These are phyloP conservation scores for Drosophila aff. DNA, from an alignment of 1,140 invertebrate species.

Conservation along the genomic window DNA sequence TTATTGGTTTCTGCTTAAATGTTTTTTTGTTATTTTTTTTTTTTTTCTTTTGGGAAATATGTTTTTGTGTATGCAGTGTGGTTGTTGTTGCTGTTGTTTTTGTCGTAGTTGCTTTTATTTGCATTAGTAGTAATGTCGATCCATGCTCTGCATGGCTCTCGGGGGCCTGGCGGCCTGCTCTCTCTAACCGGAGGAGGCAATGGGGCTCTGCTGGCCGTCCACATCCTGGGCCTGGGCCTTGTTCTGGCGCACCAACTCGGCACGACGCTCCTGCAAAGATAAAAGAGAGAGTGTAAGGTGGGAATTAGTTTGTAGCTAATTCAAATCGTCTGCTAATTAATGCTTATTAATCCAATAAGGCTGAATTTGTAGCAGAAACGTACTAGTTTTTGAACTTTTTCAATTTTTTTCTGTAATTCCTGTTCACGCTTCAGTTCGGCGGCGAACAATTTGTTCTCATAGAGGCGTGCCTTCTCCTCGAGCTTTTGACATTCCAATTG, in stretches of 20 bases:
- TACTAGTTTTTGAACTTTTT: constrained; percentile 92
- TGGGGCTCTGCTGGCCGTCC: constrained; percentile 71
- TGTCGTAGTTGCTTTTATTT: constrained; percentile 17
- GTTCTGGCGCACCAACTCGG: constrained; percentile 94
- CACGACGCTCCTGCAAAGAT: constrained; percentile 91
- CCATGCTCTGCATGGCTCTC: constrained; percentile 38
- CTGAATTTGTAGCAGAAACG: constrained; percentile 58
- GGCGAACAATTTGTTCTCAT: constrained; percentile 90
- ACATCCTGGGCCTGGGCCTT: constrained; percentile 86
- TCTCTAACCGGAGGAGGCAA: constrained; percentile 79
- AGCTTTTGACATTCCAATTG: constrained; percentile 87
- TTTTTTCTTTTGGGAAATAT: constrained; percentile 48
- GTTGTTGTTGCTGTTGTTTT: constrained; percentile 23
- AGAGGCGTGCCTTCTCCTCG: constrained; percentile 89
- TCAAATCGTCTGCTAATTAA: neutral
- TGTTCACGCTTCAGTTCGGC: constrained; percentile 92
- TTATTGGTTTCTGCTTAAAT: constrained; percentile 48
- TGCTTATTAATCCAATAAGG: constrained; percentile 44
- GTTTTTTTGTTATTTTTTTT: constrained; percentile 19
- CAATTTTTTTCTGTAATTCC: constrained; percentile 92
- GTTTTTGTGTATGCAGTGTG: constrained; percentile 51
- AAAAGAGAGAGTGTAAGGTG: neutral
- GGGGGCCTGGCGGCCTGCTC: neutral
- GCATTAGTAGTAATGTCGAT: constrained; percentile 30
- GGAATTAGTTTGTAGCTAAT: neutral